These are phyloP conservation scores for Neocrepidodera transversa DNA, from an alignment of 2,888 invertebrate species.

Conservation along the genomic window DNA sequence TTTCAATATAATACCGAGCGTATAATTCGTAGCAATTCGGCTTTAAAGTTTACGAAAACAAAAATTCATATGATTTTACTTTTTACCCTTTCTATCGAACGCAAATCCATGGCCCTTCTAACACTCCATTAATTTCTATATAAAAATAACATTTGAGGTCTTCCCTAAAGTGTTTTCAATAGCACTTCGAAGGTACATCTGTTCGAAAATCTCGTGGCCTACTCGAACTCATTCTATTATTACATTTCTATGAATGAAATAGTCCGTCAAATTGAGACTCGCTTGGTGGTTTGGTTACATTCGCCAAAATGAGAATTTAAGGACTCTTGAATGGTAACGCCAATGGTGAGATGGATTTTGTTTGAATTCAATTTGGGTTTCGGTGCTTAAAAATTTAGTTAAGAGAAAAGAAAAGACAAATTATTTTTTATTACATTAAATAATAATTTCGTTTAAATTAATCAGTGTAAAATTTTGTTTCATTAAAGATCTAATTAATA, in stretches of 20 bases:
- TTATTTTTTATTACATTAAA: no score
- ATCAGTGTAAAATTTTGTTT: no score
- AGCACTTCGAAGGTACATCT: slow-evolving; percentile 13
- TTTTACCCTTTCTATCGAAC: no score
- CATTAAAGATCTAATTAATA: background rate
- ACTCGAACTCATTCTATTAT: background rate
- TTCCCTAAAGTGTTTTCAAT: slow-evolving; percentile 22
- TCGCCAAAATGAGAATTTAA: background rate
- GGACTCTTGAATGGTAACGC: background rate
- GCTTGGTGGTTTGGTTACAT: background rate
- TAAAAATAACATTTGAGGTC: slow-evolving; percentile 26
- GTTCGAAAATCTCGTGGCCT: slow-evolving; percentile 2
- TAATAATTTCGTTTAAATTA: no score
- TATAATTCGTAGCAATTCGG: no score
- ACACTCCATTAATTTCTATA: slow-evolving; percentile 17
- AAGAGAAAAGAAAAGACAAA: no score
- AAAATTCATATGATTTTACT: no score
- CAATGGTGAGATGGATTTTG: background rate
- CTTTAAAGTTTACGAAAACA: no score
- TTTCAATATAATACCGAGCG: no score
- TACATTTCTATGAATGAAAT: slow-evolving; percentile 8
- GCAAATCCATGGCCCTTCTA: background rate
- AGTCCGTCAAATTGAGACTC: background rate
- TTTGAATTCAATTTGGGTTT: background rate
- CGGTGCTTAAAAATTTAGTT: background rate